These are phyloP conservation scores for Drosophila mulleri DNA, from an alignment of 2,888 invertebrate species.

Conservation along the genomic window DNA sequence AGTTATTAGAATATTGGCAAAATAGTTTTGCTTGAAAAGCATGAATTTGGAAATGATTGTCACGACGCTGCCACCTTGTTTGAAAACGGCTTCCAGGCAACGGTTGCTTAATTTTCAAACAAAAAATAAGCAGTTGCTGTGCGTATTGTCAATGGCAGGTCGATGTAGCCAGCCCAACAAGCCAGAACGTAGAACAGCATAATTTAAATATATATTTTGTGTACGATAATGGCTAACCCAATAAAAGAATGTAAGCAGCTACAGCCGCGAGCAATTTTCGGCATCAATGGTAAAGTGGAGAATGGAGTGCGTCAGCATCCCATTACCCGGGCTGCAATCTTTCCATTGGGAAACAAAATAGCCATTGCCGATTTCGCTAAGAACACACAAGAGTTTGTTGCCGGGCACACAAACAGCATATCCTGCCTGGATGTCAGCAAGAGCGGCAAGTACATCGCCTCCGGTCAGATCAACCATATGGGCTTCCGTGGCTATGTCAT, in stretches of 20 bases:
- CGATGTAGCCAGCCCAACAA: conserved; percentile 10
- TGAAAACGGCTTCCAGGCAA: conserved; percentile 54
- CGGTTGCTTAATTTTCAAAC: conserved; percentile 57
- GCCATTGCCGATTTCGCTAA: conserved; percentile 89
- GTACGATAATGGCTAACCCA: conserved; percentile 40
- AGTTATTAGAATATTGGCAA: neutral
- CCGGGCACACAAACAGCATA: conserved; percentile 92
- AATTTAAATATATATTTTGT: conserved; percentile 42
- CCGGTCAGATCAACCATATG: conserved; percentile 95
- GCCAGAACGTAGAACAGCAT: conserved; percentile 3
- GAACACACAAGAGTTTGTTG: conserved; percentile 90
- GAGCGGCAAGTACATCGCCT: conserved; percentile 92
- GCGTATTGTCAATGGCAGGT: conserved; percentile 24
- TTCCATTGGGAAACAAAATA: conserved; percentile 92
- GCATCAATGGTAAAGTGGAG: conserved; percentile 89
- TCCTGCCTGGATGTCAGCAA: conserved; percentile 91
- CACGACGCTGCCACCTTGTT: conserved; percentile 24
- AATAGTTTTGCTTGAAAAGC: neutral
- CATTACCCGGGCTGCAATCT: conserved; percentile 89
- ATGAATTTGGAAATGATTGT: neutral
- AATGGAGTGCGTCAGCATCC: conserved; percentile 90
- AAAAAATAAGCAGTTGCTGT: conserved; percentile 37
- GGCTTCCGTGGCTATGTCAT: conserved; percentile 95
- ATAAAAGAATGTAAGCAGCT: conserved; percentile 85
- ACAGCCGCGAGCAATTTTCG: conserved; percentile 90